Percentiles rank a stretch among this genome's conserved stretches.
Evolutionary conservation across 2,797 vertebrate species (phyloP).

Genomic region (Cuculus canorus): DNA sequence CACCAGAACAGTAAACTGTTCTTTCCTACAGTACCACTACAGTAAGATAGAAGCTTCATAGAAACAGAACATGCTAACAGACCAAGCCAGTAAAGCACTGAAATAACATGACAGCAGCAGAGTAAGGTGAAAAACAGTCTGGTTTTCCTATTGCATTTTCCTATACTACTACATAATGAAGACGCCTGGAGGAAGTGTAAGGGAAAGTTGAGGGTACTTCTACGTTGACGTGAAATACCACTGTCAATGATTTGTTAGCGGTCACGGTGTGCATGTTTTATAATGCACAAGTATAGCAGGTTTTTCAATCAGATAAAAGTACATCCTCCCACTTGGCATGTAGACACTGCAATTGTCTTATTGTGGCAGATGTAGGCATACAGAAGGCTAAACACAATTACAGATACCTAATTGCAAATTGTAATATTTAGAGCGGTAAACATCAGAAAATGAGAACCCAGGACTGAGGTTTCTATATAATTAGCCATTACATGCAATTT

Average conservation of each 20-base stretch:
- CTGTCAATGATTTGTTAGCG: background rate
- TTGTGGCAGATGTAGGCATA: background rate
- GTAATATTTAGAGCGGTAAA: background rate
- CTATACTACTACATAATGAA: background rate
- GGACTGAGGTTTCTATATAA: background rate
- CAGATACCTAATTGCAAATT: background rate
- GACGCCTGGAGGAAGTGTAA: background rate
- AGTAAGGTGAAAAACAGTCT: background rate
- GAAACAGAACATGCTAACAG: background rate
- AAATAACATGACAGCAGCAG: background rate
- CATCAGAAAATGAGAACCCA: background rate
- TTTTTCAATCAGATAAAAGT: background rate
- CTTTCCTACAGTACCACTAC: background rate
- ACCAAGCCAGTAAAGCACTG: background rate
- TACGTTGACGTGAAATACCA: background rate
- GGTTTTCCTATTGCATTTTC: background rate
- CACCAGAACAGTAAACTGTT: accelerated
- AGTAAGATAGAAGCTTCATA: background rate
- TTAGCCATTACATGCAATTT: background rate
- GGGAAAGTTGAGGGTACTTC: background rate
- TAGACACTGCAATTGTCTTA: background rate
- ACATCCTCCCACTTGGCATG: background rate
- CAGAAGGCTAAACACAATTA: background rate
- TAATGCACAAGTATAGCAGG: background rate
- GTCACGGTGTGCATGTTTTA: background rate